Evolutionary conservation across 1,140 invertebrate species (phyloP).

Genomic region (Bilobella aurantiaca): DNA sequence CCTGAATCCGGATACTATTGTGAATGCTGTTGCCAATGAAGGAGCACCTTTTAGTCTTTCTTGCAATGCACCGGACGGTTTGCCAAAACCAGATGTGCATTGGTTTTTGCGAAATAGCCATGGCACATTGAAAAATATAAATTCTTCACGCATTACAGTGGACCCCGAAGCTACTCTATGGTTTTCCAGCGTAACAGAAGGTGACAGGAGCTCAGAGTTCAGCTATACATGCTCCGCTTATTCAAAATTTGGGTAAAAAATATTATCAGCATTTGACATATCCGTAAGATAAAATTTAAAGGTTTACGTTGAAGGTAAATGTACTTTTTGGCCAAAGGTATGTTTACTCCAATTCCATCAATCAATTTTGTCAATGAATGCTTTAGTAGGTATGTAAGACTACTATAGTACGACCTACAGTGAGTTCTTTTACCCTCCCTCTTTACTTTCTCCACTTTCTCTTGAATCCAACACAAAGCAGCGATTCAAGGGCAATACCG

Average conservation of each 20-base stretch:
- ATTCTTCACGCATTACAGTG: slow-evolving; percentile 82
- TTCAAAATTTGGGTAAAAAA: neutral
- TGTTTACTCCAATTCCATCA: too few relatives aligned
- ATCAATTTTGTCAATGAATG: too few relatives aligned
- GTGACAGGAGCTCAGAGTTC: slow-evolving; percentile 68
- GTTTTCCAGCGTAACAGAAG: slow-evolving; percentile 82
- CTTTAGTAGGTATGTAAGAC: too few relatives aligned
- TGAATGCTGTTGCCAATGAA: slow-evolving; percentile 59
- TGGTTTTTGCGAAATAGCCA: slow-evolving; percentile 71
- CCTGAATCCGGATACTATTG: slow-evolving; percentile 56
- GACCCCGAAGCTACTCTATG: slow-evolving; percentile 87
- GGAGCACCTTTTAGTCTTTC: slow-evolving; percentile 74
- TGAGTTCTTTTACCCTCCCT: too few relatives aligned
- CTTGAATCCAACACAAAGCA: too few relatives aligned
- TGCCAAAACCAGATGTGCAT: slow-evolving; percentile 84
- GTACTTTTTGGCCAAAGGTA: too few relatives aligned
- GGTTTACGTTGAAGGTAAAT: too few relatives aligned
- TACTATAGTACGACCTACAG: too few relatives aligned
- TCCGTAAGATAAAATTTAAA: neutral
- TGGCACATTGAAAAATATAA: slow-evolving; percentile 73
- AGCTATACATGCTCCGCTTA: slow-evolving; percentile 71
- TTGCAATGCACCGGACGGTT: slow-evolving; percentile 84
- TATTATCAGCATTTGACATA: neutral
- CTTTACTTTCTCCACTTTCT: too few relatives aligned
- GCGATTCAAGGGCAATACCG: too few relatives aligned